phyloP scores from a whole-genome alignment of 2,113 vertebrate species.

The Sialia sialis region DNA sequence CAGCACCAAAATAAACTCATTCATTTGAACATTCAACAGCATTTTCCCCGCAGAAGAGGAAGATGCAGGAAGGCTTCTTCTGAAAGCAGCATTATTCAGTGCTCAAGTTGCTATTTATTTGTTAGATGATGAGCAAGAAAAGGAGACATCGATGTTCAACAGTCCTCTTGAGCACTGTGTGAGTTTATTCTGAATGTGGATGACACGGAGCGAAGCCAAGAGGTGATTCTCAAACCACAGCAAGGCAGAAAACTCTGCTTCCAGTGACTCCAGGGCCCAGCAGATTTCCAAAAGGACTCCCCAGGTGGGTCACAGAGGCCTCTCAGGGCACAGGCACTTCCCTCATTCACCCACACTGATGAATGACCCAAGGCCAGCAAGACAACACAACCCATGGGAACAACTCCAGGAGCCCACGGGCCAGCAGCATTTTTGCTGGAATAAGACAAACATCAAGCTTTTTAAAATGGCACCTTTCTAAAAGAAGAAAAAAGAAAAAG shows the following conservation, averaged over 20 bases:
- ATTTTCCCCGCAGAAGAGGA: background rate
- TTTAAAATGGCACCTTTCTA: background rate
- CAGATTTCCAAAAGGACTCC: background rate
- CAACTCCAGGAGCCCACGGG: background rate
- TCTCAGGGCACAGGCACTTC: fast-evolving
- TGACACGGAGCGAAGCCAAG: fast-evolving
- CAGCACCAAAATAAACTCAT: slow-evolving; percentile 36
- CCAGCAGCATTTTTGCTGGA: background rate
- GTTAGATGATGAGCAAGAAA: background rate
- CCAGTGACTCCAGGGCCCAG: background rate
- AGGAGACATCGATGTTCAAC: background rate
- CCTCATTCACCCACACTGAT: background rate
- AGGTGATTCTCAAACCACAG: background rate
- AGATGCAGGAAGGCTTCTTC: background rate
- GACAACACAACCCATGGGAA: background rate
- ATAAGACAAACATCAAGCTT: background rate
- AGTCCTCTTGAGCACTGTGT: background rate
- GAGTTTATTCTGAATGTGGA: background rate
- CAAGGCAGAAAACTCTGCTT: fast-evolving
- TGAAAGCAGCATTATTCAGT: slow-evolving; percentile 4
- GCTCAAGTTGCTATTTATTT: background rate
- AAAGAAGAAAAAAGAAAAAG: background rate
- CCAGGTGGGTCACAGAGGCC: background rate
- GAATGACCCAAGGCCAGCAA: background rate
- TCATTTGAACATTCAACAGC: background rate